Percentiles rank a stretch among this genome's conserved stretches.
phyloP scores from a whole-genome alignment of 2,888 invertebrate genomes.

The Xestia ashworthii region DNA sequence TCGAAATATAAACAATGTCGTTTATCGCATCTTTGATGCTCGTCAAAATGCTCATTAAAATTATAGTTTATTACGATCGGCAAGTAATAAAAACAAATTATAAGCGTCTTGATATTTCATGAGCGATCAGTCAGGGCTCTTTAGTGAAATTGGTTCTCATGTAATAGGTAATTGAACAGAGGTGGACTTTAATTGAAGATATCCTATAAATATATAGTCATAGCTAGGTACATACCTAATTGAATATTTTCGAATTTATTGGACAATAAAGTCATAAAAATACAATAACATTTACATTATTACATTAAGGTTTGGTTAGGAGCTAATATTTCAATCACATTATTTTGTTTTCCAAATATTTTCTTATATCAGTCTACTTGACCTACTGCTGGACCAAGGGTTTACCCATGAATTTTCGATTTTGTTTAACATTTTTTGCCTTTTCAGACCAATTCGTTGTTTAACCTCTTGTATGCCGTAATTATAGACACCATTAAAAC shows the following conservation, averaged over 20 bases:
- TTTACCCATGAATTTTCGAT: too few relatives aligned
- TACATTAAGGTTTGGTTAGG: neutral
- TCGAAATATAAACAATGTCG: constrained; percentile 50
- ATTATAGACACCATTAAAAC: too few relatives aligned
- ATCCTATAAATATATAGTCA: neutral
- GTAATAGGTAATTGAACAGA: neutral
- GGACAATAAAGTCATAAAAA: neutral
- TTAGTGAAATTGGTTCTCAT: constrained; percentile 12
- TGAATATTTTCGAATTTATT: neutral
- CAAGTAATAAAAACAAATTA: constrained; percentile 61
- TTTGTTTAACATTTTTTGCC: too few relatives aligned
- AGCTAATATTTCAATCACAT: neutral
- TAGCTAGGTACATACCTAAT: neutral
- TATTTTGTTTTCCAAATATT: neutral
- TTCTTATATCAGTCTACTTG: too few relatives aligned
- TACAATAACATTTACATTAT: neutral
- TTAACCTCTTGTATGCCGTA: too few relatives aligned
- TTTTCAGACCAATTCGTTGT: too few relatives aligned
- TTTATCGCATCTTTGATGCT: constrained; percentile 54
- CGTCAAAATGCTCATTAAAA: constrained; percentile 63
- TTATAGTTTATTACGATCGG: constrained; percentile 63
- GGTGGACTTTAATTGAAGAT: neutral
- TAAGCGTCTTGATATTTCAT: constrained; percentile 30
- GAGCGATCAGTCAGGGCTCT: constrained; percentile 25
- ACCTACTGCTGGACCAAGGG: too few relatives aligned